phyloP scores from a whole-genome alignment of 2,888 invertebrate genomes.

The Ormyrus labotus region DNA sequence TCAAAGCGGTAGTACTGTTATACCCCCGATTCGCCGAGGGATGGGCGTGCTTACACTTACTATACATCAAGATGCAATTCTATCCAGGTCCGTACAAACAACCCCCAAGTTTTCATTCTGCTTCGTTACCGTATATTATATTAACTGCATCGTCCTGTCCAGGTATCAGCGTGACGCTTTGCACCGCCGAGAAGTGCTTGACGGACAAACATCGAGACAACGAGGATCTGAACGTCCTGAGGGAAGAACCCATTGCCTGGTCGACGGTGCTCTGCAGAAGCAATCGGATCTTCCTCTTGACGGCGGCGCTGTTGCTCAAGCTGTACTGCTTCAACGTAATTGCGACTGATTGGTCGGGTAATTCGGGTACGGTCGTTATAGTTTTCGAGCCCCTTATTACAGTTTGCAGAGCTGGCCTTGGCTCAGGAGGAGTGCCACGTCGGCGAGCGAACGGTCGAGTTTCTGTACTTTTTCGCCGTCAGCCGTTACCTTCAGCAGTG shows the following conservation, averaged over 20 bases:
- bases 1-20: constrained; percentile 61
- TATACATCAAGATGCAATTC: constrained; percentile 65
- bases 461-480: constrained; percentile 66
- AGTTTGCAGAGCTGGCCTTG: constrained; percentile 67
- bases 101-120: too few relatives aligned
- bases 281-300: constrained; percentile 59
- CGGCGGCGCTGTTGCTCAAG: constrained; percentile 63
- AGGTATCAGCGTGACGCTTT: constrained; percentile 65
- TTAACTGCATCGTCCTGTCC: too few relatives aligned
- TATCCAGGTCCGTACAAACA: constrained; percentile 60
- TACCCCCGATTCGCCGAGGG: constrained; percentile 66
- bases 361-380: not conserved
- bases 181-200: constrained; percentile 64
- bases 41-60: constrained; percentile 66
- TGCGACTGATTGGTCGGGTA: not conserved
- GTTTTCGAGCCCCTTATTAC: not conserved
- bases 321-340: constrained; percentile 64
- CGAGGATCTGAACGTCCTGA: constrained; percentile 32
- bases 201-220: constrained; percentile 57
- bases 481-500: constrained; percentile 63
- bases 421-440: constrained; percentile 61
- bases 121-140: too few relatives aligned
- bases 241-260: constrained; percentile 66
- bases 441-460: constrained; percentile 58
- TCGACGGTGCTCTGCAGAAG: constrained; percentile 60